Conservation (phyloP, 2,797 vertebrate species). For the Alectoris magna region DNA sequence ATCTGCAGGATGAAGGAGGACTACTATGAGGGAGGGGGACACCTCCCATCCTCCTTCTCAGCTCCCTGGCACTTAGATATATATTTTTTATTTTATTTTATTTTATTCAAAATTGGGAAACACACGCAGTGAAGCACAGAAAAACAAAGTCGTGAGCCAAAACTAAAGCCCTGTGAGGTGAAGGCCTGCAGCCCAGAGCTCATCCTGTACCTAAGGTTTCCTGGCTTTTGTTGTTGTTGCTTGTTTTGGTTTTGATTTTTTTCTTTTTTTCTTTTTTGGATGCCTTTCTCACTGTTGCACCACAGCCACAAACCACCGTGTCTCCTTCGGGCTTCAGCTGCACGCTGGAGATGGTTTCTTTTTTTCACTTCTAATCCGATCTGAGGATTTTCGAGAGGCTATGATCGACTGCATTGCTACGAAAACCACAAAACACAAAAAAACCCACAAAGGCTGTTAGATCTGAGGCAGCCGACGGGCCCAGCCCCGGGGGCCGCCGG, state of each 20-base stretch:
- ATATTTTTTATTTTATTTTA: no score
- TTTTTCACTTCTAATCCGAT: background rate
- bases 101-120: background rate
- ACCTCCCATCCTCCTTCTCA: fast-evolving
- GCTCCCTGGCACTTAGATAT: background rate
- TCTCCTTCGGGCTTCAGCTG: background rate
- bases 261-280: background rate
- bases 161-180: fast-evolving
- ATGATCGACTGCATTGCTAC: fast-evolving
- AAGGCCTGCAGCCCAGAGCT: fast-evolving
- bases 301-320: fast-evolving
- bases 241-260: background rate
- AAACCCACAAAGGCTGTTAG: fast-evolving
- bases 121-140: fast-evolving
- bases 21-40: background rate
- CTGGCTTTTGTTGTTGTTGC: background rate
- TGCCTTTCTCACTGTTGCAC: fast-evolving
- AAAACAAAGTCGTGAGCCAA: background rate
- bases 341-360: background rate
- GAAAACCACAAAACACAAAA: background rate
- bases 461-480: background rate
- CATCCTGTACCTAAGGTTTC: background rate
- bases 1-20: background rate
- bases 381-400: background rate
- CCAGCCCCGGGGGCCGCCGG: fast-evolving